Evolutionary conservation across 2,797 vertebrate genomes (phyloP), one percentile per base, ranked within the genome.

Genomic region (Lerista edwardsae): DNA sequence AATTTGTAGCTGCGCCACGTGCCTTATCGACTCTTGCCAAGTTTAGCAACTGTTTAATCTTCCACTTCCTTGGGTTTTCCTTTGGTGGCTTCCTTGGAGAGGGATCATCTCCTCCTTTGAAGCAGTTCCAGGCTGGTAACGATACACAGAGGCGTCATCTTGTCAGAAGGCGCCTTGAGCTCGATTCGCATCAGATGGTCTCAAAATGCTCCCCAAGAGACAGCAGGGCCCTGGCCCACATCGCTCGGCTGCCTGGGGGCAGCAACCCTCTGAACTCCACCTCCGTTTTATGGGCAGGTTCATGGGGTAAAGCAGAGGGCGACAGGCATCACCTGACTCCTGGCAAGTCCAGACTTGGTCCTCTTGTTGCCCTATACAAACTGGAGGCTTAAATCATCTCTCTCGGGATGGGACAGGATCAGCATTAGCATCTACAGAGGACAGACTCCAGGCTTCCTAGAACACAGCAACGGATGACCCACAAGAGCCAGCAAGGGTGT

Each of bases 51-150:
- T 25, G 47, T 36, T 80, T 75, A 72, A 57, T 59, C 51, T 79
- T 44, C 36, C 5, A 25, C 47, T 64, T 71, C 69, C 11, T 41
- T 11, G 2, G 0, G 0, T 62, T 86, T 73, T 47, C 15, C 75
- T 84, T 39, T 34, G 3, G 31, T 23, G 0, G 36, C 39, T 65
- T 62, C 41, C 61, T 65, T 36, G 4, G 15, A 61, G 21, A 71
- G 23, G n/a, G 29, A 71, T 64, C 21, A 39, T 81, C 41, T 39
- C 9, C 29, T 77, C 57, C 74, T 86, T 25, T 86, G 73, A 62
- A 82, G 74, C 68, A 23, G 31, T 77, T 86, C 73, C 57, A 82
- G 77, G 34, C 65, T 77, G 41, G 39, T 51, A 64, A 77, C 10
- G 73, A 76, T 47, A 82, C 27, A 72, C 4, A 77, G 12, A 64